A percentile compares a stretch with the other conserved stretches of the same genome.
These are phyloP conservation scores for Drosophila asahinai DNA, from an alignment of 1,140 invertebrate species.

Conservation along the genomic window DNA sequence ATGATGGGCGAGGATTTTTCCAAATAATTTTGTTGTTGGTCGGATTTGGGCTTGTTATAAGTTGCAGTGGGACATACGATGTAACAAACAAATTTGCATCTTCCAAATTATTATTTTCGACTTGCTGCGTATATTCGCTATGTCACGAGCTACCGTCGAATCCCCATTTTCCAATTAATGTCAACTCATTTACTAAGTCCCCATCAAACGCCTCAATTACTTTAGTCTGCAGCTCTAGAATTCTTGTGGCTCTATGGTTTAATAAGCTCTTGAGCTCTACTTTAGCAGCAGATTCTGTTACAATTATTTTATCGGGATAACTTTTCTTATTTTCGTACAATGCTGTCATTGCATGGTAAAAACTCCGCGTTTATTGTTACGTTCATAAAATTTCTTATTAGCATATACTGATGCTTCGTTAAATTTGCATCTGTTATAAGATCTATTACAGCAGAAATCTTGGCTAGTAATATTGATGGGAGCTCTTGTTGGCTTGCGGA, in stretches of 20 bases:
- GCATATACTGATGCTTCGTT: slow-evolving; percentile 20
- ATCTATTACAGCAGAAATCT: slow-evolving; percentile 10
- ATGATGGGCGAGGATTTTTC: slow-evolving; percentile 16
- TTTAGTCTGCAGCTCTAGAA: slow-evolving; percentile 12
- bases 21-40: slow-evolving; percentile 19
- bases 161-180: slow-evolving; percentile 19
- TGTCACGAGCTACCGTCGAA: slow-evolving; percentile 20
- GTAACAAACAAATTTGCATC: slow-evolving; percentile 9
- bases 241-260: slow-evolving; percentile 7
- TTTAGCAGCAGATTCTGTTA: slow-evolving; percentile 16
- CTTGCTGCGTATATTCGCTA: slow-evolving; percentile 14
- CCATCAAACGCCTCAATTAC: slow-evolving; percentile 18
- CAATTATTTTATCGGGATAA: slow-evolving; percentile 24
- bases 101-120: slow-evolving; percentile 14
- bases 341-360: slow-evolving; percentile 21
- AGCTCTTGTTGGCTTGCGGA: slow-evolving; percentile 8
- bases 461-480: slow-evolving; percentile 14
- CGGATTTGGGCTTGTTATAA: background rate
- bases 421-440: slow-evolving; percentile 26
- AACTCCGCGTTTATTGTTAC: slow-evolving; percentile 5
- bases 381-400: slow-evolving; percentile 21
- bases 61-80: slow-evolving; percentile 10
- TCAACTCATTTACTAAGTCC: slow-evolving; percentile 15
- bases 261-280: slow-evolving; percentile 10
- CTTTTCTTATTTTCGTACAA: slow-evolving; percentile 27